Evolutionary conservation across 1,140 invertebrate genomes (phyloP), one percentile per base, ranked within the genome.

Genomic region (Drosophila mauritiana): DNA sequence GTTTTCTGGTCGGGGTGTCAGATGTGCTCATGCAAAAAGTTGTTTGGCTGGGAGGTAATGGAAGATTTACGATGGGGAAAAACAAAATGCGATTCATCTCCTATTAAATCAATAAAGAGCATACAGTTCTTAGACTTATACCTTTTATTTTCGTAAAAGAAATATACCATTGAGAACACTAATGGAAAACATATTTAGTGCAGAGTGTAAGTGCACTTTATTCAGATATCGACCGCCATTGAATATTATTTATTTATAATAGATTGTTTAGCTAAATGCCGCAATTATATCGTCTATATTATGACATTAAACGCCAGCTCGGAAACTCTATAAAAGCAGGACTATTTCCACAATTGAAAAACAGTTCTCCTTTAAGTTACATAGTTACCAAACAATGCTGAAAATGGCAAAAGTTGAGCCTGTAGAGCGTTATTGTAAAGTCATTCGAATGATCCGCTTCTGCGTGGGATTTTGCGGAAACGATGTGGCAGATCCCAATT

Each of bases 11-110:
- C 36, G 59, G 82, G 75, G 79, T 80, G 83, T 83, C 65, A 63
- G 70, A 83, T 88, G 83, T 88, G 79, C 62, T 79, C 79, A 89
- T 65, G 83, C 79, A 89, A 77, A 83, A 84, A 72, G 75, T 59
- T 45, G 62, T 20, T 58, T 27, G 54, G 22, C 15, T 48, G 49
- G 36, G 17, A 65, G 56, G 40, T 12, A 17, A 31, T 7, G 27
- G 27, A 27, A 27, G 27, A 31, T 31, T 15, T 17, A 2, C 13
- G 17, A 17, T 6, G 25, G 34, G 15, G 27, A 3, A 20, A 8
- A 54, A 7, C 36, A 58, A 27, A 27, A 1, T 15, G 1, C 8
- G 59, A 22, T 57, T 27, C 15, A n/a, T 20, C 12, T 36, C 2
- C 8, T 8, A 4, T 12, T n/a, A 27, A 65, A 39, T 46, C 58